Evolutionary conservation across 2,888 invertebrate genomes (phyloP), one percentile per base, ranked within the genome.

Genomic region (Sarcophaga subvicina): DNA sequence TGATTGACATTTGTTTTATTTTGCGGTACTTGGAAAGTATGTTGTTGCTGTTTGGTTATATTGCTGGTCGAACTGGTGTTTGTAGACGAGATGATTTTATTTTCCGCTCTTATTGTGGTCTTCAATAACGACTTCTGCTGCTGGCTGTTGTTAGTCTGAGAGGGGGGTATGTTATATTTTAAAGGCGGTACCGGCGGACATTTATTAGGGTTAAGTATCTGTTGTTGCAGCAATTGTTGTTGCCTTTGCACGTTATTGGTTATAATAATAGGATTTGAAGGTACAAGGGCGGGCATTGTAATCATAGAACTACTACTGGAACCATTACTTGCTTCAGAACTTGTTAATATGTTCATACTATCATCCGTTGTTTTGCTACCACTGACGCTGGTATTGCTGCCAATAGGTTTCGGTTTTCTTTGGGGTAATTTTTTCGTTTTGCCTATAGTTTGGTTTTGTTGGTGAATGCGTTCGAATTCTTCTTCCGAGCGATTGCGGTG

Each of bases 401-500:
- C n/a, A 54, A 86, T 62, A 0, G 89, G 71, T 54, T 90, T 90
- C 1, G 89, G 88, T 85, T 91, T 92, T 2, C 91, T 88, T 86
- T 90, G 91, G 20, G 91, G 89, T 59, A 91, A 90, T 73, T 92
- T 92, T 83, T 93, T 93, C 75, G 94, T 95, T 89, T 95, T 96
- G 45, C 95, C 94, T 86, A 95, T 93, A 49, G 95, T 95, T 91
- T 96, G 96, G 82, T 95, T 94, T 90, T 96, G 96, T 86, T 96
- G 95, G 91, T 96, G 96, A 89, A 96, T 94, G 89, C 95, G 94
- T 92, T 96, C 96, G 88, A 95, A 95, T 89, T 95, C 95, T 67
- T 94, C 94, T 89, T 95, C 95, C 0, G 93, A 94, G 70, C 95
- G 93, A 91, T 96, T 95, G 81, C 98, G 95, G 93, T 99, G 98